phyloP scores from a whole-genome alignment of 1,140 invertebrate genomes.

The Drosophila serrata region DNA sequence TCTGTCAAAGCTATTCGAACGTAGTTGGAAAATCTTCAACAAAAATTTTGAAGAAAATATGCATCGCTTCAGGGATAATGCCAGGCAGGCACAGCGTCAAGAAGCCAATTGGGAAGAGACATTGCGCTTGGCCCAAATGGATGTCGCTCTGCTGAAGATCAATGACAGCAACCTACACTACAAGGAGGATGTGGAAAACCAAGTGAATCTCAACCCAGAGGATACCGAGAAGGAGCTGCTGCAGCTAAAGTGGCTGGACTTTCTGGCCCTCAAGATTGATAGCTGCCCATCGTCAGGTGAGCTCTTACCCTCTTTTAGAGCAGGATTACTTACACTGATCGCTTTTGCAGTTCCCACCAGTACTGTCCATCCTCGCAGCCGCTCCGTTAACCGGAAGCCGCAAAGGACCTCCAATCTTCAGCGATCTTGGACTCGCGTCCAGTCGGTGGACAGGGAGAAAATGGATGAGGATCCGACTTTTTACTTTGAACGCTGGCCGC shows the following conservation, averaged over 20 bases:
- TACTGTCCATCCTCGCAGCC: conserved; percentile 12
- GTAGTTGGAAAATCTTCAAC: not conserved
- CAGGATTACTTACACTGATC: not conserved
- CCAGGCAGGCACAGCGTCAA: conserved; percentile 35
- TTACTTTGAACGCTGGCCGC: conserved; percentile 86
- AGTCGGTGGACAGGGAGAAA: conserved; percentile 31
- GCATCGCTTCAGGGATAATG: conserved; percentile 55
- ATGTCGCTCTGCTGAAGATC: conserved; percentile 41
- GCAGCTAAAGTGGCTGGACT: conserved; percentile 47
- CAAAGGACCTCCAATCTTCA: not conserved
- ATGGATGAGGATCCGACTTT: conserved; percentile 42
- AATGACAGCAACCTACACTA: conserved; percentile 37
- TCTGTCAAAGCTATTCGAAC: too few relatives aligned
- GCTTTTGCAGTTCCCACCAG: not conserved
- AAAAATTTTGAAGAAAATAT: conserved; percentile 32
- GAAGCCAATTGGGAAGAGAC: conserved; percentile 52
- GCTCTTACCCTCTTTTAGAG: too few relatives aligned
- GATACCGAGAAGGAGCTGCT: conserved; percentile 44
- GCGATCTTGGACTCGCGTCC: conserved; percentile 1
- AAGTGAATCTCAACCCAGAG: conserved; percentile 34
- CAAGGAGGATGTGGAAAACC: conserved; percentile 39
- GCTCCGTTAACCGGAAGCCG: conserved; percentile 7
- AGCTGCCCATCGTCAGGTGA: not conserved
- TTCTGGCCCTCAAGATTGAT: conserved; percentile 25
- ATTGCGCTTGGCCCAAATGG: conserved; percentile 43